These are phyloP conservation scores for Trialeurodes vaporariorum DNA, from an alignment of 1,140 invertebrate species.

Conservation along the genomic window DNA sequence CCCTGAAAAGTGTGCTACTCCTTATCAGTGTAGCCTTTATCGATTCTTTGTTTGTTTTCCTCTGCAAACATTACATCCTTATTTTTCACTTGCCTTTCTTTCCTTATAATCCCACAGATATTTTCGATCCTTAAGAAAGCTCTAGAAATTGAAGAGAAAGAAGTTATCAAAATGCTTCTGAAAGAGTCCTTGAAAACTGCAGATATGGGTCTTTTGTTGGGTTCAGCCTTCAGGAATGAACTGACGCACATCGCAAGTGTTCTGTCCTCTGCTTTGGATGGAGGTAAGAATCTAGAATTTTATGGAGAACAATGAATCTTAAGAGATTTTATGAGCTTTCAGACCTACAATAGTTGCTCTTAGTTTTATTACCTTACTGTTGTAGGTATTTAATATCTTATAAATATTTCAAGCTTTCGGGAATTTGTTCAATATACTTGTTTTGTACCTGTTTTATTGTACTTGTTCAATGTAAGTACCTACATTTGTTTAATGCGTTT, in stretches of 20 bases:
- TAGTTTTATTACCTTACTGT: not conserved
- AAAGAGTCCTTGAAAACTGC: conserved; percentile 50
- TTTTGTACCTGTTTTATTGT: no score
- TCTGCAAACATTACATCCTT: not conserved
- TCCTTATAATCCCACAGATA: no score
- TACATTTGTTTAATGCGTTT: no score
- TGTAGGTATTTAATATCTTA: not conserved
- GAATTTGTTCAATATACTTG: not conserved
- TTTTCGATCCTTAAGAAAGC: no score
- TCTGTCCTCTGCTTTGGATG: conserved; percentile 16
- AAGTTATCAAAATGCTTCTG: conserved; percentile 24
- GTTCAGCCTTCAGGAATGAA: conserved; percentile 28
- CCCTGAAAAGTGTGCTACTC: not conserved
- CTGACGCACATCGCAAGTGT: conserved; percentile 19
- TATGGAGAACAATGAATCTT: no score
- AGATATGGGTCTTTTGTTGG: conserved; percentile 73
- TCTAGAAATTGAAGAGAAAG: not conserved
- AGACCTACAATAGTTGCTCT: no score
- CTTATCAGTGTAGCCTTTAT: not conserved
- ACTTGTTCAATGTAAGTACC: no score
- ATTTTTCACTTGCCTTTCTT: no score
- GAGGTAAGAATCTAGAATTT: not conserved
- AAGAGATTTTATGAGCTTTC: no score
- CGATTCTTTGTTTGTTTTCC: not conserved
- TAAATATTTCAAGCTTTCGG: not conserved